Conservation (phyloP, 2,113 vertebrate genomes). For the Gymnorhina tibicen region DNA sequence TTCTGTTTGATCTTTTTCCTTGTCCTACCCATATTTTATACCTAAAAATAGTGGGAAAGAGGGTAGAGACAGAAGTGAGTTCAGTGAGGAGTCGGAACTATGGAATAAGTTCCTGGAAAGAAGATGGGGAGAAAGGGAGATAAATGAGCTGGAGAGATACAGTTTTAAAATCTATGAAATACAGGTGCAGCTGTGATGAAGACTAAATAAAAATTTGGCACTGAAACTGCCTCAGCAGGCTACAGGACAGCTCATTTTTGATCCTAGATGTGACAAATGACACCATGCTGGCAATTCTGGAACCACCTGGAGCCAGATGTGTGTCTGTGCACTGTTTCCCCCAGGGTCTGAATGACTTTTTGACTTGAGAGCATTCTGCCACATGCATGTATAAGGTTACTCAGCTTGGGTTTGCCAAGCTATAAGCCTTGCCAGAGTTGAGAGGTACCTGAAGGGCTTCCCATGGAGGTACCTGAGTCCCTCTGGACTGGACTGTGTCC, state of each 20-base stretch:
- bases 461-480: background rate
- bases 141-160: background rate
- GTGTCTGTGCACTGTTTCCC: background rate
- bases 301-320: background rate
- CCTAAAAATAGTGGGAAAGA: background rate
- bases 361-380: background rate
- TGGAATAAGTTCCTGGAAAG: background rate
- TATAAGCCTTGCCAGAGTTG: background rate
- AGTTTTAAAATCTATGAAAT: background rate
- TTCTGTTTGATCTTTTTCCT: background rate
- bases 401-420: background rate
- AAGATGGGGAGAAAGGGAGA: background rate
- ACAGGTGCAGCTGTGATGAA: background rate
- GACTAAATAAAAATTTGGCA: background rate
- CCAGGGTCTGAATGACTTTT: background rate
- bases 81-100: background rate
- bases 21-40: background rate
- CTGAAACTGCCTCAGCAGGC: background rate
- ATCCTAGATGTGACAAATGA: background rate
- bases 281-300: background rate
- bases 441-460: background rate
- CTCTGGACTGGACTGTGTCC: background rate
- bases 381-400: rapidly evolving
- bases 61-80: background rate
- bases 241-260: background rate